These are phyloP conservation scores for Drosophila hamatofila DNA, from an alignment of 2,888 invertebrate species.

Conservation along the genomic window DNA sequence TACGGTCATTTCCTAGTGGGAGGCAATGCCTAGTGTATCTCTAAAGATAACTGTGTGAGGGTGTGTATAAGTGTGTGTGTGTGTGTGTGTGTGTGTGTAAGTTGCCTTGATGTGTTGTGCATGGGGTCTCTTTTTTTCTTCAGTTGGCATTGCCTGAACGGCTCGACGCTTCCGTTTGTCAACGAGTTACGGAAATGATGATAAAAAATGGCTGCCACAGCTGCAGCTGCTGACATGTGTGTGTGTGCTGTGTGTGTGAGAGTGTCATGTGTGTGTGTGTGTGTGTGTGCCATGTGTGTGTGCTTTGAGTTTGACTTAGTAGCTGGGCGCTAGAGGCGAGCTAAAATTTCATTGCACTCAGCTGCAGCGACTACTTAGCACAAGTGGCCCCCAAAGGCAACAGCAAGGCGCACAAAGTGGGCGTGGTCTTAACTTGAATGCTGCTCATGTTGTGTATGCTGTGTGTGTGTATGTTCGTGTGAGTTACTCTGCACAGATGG, in stretches of 20 bases:
- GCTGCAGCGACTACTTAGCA: constrained; percentile 77
- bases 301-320: constrained; percentile 69
- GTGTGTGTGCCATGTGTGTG: constrained; percentile 27
- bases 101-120: constrained; percentile 26
- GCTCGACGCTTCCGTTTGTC: constrained; percentile 81
- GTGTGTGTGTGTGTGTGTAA: constrained; percentile 10
- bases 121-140: not conserved
- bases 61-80: constrained; percentile 7
- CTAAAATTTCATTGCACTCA: constrained; percentile 80
- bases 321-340: constrained; percentile 52
- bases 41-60: constrained; percentile 9
- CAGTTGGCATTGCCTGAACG: constrained; percentile 60
- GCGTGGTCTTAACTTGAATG: constrained; percentile 62
- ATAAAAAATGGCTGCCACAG: constrained; percentile 78
- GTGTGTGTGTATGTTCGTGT: not conserved
- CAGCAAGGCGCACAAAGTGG: constrained; percentile 10
- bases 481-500: constrained; percentile 32
- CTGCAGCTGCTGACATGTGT: constrained; percentile 57
- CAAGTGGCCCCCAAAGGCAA: constrained; percentile 75
- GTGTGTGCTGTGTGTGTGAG: constrained; percentile 16
- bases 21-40: constrained; percentile 12
- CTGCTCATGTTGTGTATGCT: not conserved
- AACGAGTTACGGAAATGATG: constrained; percentile 82
- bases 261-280: constrained; percentile 4
- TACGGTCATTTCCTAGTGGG: constrained; percentile 74